Conservation (phyloP, 2,888 invertebrate species). For the Molanna angustata region DNA sequence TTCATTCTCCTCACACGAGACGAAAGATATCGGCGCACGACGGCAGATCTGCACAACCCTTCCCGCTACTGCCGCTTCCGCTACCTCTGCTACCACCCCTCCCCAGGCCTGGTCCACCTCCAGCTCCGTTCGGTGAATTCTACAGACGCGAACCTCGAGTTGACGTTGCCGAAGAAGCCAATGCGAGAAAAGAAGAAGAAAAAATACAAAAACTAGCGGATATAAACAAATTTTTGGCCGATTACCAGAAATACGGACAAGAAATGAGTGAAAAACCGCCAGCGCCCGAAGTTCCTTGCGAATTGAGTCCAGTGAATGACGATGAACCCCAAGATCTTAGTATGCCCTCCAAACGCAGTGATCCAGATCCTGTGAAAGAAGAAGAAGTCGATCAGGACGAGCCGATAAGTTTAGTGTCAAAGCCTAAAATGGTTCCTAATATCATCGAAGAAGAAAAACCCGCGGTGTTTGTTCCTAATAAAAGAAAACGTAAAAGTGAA, state of each 20-base stretch:
- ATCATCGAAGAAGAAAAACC: slow-evolving; percentile 48
- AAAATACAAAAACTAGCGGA: slow-evolving; percentile 31
- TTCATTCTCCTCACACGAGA: slow-evolving; percentile 92
- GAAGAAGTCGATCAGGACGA: slow-evolving; percentile 57
- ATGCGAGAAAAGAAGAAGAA: slow-evolving; percentile 30
- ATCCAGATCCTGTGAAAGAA: slow-evolving; percentile 55
- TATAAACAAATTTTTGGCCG: slow-evolving; percentile 31
- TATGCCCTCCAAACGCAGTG: slow-evolving; percentile 60
- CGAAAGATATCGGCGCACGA: slow-evolving; percentile 92
- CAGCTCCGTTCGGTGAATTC: slow-evolving; percentile 52
- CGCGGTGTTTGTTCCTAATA: slow-evolving; percentile 55
- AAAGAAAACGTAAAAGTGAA: slow-evolving; percentile 77
- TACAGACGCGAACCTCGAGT: slow-evolving; percentile 39
- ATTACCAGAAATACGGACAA: slow-evolving; percentile 32
- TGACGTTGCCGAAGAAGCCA: slow-evolving; percentile 23
- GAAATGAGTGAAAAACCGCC: slow-evolving; percentile 23
- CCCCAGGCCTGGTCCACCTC: slow-evolving; percentile 61
- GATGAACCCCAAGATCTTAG: slow-evolving; percentile 70
- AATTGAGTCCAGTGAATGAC: slow-evolving; percentile 38
- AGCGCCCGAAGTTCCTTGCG: slow-evolving; percentile 36
- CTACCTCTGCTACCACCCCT: slow-evolving; percentile 69
- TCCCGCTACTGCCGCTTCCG: slow-evolving; percentile 68
- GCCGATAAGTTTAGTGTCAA: slow-evolving; percentile 51
- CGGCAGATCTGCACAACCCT: slow-evolving; percentile 82
- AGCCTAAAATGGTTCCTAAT: slow-evolving; percentile 47